Percentiles rank a stretch among this genome's conserved stretches.
Conservation (phyloP, 2,888 invertebrate species). For the Drosophila multiciliata region DNA sequence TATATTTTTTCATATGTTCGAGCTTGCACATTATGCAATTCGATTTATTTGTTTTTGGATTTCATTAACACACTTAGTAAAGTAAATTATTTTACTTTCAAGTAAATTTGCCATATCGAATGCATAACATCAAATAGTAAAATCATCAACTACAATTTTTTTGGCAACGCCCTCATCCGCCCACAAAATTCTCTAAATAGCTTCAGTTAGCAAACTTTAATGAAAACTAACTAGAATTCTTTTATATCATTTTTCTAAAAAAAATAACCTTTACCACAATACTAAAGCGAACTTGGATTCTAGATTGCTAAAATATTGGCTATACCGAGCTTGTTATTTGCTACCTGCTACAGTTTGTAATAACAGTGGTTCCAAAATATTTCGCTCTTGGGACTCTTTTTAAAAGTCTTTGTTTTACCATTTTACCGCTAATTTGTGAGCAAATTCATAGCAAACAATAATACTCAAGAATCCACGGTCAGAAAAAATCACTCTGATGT, state of each 20-base stretch:
- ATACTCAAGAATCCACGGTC: not conserved
- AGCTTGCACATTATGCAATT: slow-evolving; percentile 45
- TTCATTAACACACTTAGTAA: slow-evolving; percentile 15
- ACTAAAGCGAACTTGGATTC: too few species aligned
- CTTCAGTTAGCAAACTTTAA: not conserved
- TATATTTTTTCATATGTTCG: slow-evolving; percentile 3
- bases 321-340: too few species aligned
- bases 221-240: not conserved
- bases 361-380: not conserved
- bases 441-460: not conserved
- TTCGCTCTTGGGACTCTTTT: not conserved
- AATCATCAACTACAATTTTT: too few species aligned
- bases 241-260: too few species aligned
- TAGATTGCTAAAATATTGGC: too few species aligned
- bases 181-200: not conserved
- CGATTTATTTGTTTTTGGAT: slow-evolving; percentile 45
- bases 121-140: not conserved
- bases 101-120: slow-evolving; percentile 37
- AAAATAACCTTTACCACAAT: too few species aligned
- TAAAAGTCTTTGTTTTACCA: slow-evolving; percentile 14
- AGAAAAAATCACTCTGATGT: not conserved
- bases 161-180: too few species aligned
- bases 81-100: slow-evolving; percentile 16
- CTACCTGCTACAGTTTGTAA: not conserved
- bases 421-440: slow-evolving; percentile 36